Evolutionary conservation across 2,113 vertebrate genomes (phyloP), one percentile per base, ranked within the genome.

Genomic region (Elgaria multicarinata): DNA sequence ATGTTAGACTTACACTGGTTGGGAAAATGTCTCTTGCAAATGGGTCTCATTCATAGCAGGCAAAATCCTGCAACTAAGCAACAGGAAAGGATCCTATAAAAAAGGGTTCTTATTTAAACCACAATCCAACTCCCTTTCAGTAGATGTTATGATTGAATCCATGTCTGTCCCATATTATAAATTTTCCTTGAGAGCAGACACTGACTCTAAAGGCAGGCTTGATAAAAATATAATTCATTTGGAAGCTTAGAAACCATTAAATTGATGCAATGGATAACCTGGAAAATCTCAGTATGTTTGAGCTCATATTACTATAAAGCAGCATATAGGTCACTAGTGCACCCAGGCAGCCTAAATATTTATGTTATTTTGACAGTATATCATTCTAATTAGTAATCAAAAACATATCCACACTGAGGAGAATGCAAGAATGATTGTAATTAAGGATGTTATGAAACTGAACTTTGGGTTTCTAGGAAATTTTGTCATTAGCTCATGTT

Each of bases 221-320:
- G 94, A 92, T 92, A 95, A 95, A 93, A 85, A 77, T 93, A 92
- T 78, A 90, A 90, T 92, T 95, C 91, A 91, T 66, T 81, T 1
- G 2, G 0, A 26, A 89, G 87, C 72, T 84, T 86, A 91, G 90
- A 95, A 95, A 93, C 89, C 6, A 90, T 93, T 53, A 90, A 91
- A 87, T 67, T 91, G 93, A 83, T 92, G 90, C 92, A 93, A n/a
- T 91, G 94, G 95, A 95, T 93, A 94, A 96, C 91, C 91, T 95
- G 93, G 90, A 92, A 90, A 92, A 86, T 89, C 36, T 1, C 18
- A 77, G 53, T 22, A 44, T 24, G 75, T 87, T 86, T 94, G 87
- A 85, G 79, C 26, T 83, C 46, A 90, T 90, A 86, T 81, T 92
- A 77, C 89, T 91, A 92, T 90, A 88, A 88, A 91, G 83, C 8